Evolutionary conservation across 2,888 invertebrate genomes (phyloP).

Genomic region (Tanaodytes sp.): DNA sequence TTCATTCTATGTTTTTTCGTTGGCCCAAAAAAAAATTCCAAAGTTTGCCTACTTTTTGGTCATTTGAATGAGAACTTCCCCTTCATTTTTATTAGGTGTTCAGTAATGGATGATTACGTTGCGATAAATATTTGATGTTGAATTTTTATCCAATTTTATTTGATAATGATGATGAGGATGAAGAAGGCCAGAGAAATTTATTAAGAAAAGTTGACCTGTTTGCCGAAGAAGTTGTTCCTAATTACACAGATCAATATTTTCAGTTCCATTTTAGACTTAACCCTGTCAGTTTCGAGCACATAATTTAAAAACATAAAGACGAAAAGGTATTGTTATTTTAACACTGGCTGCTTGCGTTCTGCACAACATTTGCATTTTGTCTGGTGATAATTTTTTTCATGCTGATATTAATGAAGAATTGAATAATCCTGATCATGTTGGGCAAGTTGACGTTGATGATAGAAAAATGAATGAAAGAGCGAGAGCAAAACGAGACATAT

Average conservation of each 20-base stretch:
- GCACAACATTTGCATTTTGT: slow-evolving; percentile 18
- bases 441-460: slow-evolving; percentile 1
- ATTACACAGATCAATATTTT: no score
- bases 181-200: no score
- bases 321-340: slow-evolving; percentile 4
- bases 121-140: no score
- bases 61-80: slow-evolving; percentile 15
- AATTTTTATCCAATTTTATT: no score
- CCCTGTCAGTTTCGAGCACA: no score
- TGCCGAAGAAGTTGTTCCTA: no score
- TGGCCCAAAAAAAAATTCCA: slow-evolving; percentile 10
- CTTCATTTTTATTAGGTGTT: slow-evolving; percentile 3
- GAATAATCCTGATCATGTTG: slow-evolving; percentile 1
- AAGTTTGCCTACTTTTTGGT: slow-evolving; percentile 13
- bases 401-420: slow-evolving; percentile 9
- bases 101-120: no score
- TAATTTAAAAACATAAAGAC: slow-evolving; percentile 4
- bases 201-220: no score
- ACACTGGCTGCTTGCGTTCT: slow-evolving; percentile 14
- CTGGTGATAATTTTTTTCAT: slow-evolving; percentile 7
- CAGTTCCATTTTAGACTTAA: no score
- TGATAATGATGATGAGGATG: no score
- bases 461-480: slow-evolving; percentile 11
- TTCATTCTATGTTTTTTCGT: slow-evolving; percentile 24
- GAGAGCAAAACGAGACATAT: slow-evolving; percentile 2